These are phyloP conservation scores for Drosophila testacea DNA, from an alignment of 2,888 invertebrate genomes.

Conservation along the genomic window DNA sequence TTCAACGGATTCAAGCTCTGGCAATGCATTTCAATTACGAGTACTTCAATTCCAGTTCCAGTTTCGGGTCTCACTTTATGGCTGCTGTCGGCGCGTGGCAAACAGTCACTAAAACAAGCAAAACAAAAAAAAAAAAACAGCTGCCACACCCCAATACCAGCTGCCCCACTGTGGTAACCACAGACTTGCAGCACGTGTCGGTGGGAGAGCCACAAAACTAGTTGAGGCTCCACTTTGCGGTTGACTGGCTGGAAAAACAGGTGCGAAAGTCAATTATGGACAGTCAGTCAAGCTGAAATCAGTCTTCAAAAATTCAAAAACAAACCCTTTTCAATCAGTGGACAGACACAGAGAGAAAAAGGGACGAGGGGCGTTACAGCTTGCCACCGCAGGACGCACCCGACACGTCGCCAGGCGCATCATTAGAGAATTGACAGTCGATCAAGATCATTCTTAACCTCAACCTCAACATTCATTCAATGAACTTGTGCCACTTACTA, in stretches of 20 bases:
- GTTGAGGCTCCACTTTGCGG: conserved; percentile 53
- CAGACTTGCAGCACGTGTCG: conserved; percentile 60
- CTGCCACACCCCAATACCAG: conserved; percentile 41
- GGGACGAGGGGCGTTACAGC: conserved; percentile 34
- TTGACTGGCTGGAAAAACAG: conserved; percentile 50
- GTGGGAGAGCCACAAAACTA: conserved; percentile 10
- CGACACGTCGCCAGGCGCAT: conserved; percentile 70
- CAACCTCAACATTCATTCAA: conserved; percentile 35
- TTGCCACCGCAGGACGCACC: conserved; percentile 75
- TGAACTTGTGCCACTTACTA: conserved; percentile 35
- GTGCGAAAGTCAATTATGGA: conserved; percentile 74
- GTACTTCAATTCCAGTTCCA: conserved; percentile 33
- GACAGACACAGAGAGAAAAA: not conserved
- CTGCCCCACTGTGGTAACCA: conserved; percentile 40
- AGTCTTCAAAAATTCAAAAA: conserved; percentile 6
- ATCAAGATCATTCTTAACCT: conserved; percentile 54
- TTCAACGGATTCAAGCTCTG: conserved; percentile 9
- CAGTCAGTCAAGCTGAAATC: conserved; percentile 52
- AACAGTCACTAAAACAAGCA: not conserved
- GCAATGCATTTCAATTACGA: conserved; percentile 71
- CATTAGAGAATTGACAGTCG: conserved; percentile 65
- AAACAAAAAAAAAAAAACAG: not conserved
- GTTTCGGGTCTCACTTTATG: conserved; percentile 38
- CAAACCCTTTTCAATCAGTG: conserved; percentile 51
- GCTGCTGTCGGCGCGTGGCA: conserved; percentile 55